A percentile compares a stretch with the other conserved stretches of the same genome.
phyloP scores from a whole-genome alignment of 2,113 vertebrate genomes.

The Alligator mississippiensis region DNA sequence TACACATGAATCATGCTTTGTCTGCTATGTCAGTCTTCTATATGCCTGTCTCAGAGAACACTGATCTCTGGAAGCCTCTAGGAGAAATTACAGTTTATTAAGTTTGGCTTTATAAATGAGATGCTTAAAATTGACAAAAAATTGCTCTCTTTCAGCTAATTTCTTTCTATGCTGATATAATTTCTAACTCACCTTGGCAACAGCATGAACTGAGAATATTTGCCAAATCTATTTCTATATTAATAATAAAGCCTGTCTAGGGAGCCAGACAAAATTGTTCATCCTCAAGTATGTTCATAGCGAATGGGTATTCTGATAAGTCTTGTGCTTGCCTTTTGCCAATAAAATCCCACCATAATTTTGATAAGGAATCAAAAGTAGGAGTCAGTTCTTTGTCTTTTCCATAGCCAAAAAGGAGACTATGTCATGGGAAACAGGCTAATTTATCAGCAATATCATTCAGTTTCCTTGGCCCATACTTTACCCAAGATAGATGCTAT shows the following conservation, averaged over 20 bases:
- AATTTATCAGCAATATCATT: constrained; percentile 33
- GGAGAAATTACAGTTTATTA: constrained; percentile 1
- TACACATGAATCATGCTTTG: not conserved
- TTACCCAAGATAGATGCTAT: constrained; percentile 7
- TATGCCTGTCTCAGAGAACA: not conserved
- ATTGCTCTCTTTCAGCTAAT: not conserved
- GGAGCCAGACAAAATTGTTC: constrained; percentile 2
- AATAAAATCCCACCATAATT: not conserved
- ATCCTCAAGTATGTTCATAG: not conserved
- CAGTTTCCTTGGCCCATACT: not conserved
- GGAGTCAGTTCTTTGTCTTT: constrained; percentile 26
- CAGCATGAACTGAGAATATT: constrained; percentile 11
- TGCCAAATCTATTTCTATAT: constrained; percentile 36
- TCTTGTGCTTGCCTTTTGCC: constrained; percentile 32
- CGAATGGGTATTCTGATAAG: not conserved
- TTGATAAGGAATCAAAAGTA: not conserved
- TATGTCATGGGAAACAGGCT: not conserved
- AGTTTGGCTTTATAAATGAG: constrained; percentile 28
- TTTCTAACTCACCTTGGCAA: constrained; percentile 26
- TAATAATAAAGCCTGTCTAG: constrained; percentile 19
- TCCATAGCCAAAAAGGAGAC: not conserved
- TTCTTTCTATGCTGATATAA: constrained; percentile 11
- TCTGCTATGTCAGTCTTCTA: not conserved
- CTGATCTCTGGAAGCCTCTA: not conserved
- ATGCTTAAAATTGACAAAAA: constrained; percentile 17